Percentiles rank a stretch among this genome's conserved stretches.
Conservation (phyloP, 2,113 vertebrate genomes). For the Dicaeum eximium region DNA sequence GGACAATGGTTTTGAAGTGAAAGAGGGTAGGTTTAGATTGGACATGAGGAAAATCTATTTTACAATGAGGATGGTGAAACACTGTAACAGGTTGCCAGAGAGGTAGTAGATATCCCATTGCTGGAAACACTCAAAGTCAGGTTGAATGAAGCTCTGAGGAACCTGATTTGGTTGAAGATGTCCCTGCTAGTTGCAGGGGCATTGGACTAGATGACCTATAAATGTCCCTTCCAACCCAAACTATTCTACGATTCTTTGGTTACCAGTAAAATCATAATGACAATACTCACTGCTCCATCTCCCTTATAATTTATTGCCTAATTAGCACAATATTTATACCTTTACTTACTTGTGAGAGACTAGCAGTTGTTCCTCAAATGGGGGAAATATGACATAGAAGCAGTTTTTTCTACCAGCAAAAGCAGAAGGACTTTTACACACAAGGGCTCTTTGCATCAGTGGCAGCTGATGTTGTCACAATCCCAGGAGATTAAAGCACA, state of each 20-base stretch:
- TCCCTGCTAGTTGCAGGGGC: neutral
- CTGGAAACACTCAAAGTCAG: neutral
- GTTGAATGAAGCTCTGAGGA: neutral
- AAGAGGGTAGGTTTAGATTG: neutral
- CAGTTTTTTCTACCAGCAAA: neutral
- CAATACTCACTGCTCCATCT: neutral
- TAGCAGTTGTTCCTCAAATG: neutral
- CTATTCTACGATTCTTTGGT: neutral
- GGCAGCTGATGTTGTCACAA: neutral
- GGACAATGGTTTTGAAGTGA: neutral
- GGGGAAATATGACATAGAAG: neutral
- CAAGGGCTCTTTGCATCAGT: neutral
- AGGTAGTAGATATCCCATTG: rapidly evolving
- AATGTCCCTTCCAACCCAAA: neutral
- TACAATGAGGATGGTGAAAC: neutral
- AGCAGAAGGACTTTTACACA: neutral
- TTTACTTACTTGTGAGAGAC: neutral
- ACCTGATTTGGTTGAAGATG: neutral
- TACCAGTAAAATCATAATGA: neutral
- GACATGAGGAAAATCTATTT: neutral
- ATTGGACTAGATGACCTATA: neutral
- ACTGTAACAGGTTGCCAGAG: neutral
- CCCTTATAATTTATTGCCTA: neutral
- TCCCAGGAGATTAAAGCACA: neutral
- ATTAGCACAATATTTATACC: neutral